These are phyloP conservation scores for Brachyrhaphis roseni DNA, from an alignment of 2,797 vertebrate species.

Conservation along the genomic window DNA sequence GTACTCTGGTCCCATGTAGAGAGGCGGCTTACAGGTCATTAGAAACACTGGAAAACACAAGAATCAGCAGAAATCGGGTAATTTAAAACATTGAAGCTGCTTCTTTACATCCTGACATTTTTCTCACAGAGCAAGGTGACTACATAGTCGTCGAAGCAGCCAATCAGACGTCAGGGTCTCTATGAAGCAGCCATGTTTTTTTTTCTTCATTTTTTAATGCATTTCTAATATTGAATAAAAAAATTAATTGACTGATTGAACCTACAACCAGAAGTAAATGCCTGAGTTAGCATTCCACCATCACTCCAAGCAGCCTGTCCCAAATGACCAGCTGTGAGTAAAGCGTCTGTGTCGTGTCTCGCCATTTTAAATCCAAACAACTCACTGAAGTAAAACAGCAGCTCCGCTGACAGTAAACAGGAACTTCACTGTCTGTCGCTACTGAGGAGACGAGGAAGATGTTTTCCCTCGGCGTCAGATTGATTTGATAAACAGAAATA, in stretches of 20 bases:
- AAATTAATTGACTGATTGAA: no score
- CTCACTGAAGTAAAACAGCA: no score
- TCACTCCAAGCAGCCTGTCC: not conserved
- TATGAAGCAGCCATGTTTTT: no score
- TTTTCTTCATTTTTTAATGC: no score
- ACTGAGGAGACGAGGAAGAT: no score
- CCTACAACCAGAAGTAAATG: not conserved
- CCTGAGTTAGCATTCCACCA: not conserved
- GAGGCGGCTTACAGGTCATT: constrained; percentile 93
- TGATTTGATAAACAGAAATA: not conserved
- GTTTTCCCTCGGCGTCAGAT: not conserved
- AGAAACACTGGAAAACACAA: constrained; percentile 78
- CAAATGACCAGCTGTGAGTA: not conserved
- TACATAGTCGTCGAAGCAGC: no score
- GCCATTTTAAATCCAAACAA: not conserved
- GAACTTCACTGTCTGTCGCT: not conserved
- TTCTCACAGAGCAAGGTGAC: not conserved
- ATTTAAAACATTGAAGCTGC: not conserved
- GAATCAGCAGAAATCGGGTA: not conserved
- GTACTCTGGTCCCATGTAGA: constrained; percentile 95
- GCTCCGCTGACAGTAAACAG: not conserved
- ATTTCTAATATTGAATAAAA: no score
- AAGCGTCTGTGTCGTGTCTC: not conserved
- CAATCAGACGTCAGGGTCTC: no score
- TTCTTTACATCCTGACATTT: not conserved